Evolutionary conservation across 1,140 invertebrate species (phyloP), one percentile per base, ranked within the genome.

Genomic region (Micrasema longulum): DNA sequence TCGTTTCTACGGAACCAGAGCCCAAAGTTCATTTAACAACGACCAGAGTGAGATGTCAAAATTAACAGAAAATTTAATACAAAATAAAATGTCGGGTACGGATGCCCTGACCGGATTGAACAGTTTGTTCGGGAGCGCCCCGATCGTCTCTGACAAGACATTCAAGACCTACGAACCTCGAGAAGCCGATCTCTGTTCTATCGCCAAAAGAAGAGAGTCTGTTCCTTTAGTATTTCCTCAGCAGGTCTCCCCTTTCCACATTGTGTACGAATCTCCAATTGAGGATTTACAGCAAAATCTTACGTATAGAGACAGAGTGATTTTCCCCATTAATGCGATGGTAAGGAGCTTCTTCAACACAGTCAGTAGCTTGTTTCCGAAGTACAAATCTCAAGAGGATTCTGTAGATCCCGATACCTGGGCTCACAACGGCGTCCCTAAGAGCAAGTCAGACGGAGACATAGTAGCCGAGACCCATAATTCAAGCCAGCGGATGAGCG

Each of bases 111-210:
- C 18, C n/a, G 41, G 41, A 11, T 45, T 62, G 14, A 62, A 62
- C 36, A 41, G 38, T 7, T 7, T 62, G 36, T 62, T 62, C 38
- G 57, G 57, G 18, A 62, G 57, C 41, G 38, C 16, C 12, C 57
- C 57, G 9, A 62, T 62, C 16, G 38, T 62, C 10, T 62, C 57
- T 20, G 36, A 62, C 5, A 62, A 62, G 18, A 22, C 18, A 1
- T 62, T 62, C 38, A 62, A 62, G 18, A 20, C 41, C 7, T 45
- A 41, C 16, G 31, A 26, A 2, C 16, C 16, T 7, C 26, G 23
- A n/a, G 23, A n/a, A 7, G n/a, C n/a, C n/a, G n/a, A n/a, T n/a
- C n/a, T n/a, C n/a, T n/a, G n/a, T n/a, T 47, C 43, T 47, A 47
- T 1, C 1, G 3, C 26, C 26, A 4, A 4, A 7, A 31, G 26